Evolutionary conservation across 2,797 vertebrate genomes (phyloP).

Genomic region (Manis pentadactyla): DNA sequence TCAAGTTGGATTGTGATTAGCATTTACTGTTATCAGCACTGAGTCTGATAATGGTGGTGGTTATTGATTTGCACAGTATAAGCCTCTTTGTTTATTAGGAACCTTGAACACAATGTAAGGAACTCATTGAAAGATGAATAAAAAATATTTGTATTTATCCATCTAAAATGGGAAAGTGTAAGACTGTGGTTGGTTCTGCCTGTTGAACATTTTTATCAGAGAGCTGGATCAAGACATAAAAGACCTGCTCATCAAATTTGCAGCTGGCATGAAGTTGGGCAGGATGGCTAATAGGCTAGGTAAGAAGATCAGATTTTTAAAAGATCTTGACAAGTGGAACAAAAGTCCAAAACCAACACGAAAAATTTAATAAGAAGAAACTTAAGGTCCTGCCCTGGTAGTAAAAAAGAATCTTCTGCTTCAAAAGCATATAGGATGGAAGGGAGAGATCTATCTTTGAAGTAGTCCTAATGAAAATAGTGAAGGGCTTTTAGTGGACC

Average conservation of each 20-base stretch:
- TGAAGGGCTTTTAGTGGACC: background rate
- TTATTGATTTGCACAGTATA: slow-evolving; percentile 35
- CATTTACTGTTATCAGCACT: slow-evolving; percentile 7
- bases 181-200: background rate
- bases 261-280: slow-evolving; percentile 30
- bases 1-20: slow-evolving; percentile 35
- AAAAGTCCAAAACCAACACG: slow-evolving; percentile 60
- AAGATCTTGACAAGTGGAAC: slow-evolving; percentile 65
- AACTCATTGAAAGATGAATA: slow-evolving; percentile 5
- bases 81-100: slow-evolving; percentile 51
- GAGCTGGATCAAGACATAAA: slow-evolving; percentile 57
- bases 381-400: background rate
- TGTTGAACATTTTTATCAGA: slow-evolving; percentile 52
- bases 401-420: background rate
- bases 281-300: slow-evolving; percentile 61
- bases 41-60: slow-evolving; percentile 45
- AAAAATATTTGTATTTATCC: slow-evolving; percentile 56
- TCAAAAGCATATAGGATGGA: background rate
- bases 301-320: slow-evolving; percentile 58
- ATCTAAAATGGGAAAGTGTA: slow-evolving; percentile 40
- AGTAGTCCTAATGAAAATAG: background rate
- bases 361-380: slow-evolving; percentile 64
- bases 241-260: slow-evolving; percentile 65
- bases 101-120: background rate
- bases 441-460: slow-evolving; percentile 13